Evolutionary conservation across 2,113 vertebrate genomes (phyloP), one percentile per base, ranked within the genome.

Genomic region (Notechis scutatus): DNA sequence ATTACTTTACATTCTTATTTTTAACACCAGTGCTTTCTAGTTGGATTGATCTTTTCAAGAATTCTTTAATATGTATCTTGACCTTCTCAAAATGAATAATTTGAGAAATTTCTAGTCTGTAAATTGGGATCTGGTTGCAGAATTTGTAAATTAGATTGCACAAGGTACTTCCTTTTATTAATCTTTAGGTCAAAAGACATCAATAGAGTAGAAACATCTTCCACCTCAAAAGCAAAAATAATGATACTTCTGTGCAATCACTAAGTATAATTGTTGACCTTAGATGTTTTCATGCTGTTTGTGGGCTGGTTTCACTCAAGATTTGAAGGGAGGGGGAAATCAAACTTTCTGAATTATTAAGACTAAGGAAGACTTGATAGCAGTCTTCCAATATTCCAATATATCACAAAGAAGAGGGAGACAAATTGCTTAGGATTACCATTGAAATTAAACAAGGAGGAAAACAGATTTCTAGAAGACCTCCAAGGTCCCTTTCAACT

Each of bases 1-100:
- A 11, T 52, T 64, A 34, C 86, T 45, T 94, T 94, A 93, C 47
- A 12, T 0, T 90, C 93, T 15, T 3, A 12, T 93, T 95, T 52
- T 15, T 4, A 85, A 64, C 5, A 29, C 92, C 23, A 47, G 15
- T 59, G n/a, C 52, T 94, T 6, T 5, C 5, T 29, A 24, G 47
- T 29, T n/a, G n/a, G n/a, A n/a, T n/a, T n/a, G n/a, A n/a, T n/a
- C n/a, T n/a, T n/a, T n/a, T n/a, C n/a, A 85, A 85, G 4, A n/a
- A 39, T 39, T 7, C 7, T 39, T n/a, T 61, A n/a, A 50, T 29
- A 21, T 11, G 26, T 59, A 57, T 57, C 54, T 91, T 57, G 39
- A 47, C 24, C 23, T 29, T 47, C 74, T 86, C n/a, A 47, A 39
- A 91, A 91, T 42, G 45, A 47, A 39, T 59, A 15, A 5, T 9